Evolutionary conservation across 2,113 vertebrate genomes (phyloP).

Genomic region (Dermatemys mawii): DNA sequence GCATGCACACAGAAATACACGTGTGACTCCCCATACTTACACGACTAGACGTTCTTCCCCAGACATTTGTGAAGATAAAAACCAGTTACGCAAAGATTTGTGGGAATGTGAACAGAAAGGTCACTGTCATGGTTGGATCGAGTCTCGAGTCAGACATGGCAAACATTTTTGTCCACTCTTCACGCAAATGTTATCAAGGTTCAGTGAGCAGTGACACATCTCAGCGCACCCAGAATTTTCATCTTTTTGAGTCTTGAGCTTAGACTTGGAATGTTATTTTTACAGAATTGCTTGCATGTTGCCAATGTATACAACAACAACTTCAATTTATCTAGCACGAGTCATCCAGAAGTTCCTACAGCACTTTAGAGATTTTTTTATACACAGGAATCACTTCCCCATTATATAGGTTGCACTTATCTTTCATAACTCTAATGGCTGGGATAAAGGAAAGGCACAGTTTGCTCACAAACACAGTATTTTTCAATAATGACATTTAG

Average conservation of each 20-base stretch:
- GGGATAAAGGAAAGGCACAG: not conserved
- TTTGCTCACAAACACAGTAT: not conserved
- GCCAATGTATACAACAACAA: not conserved
- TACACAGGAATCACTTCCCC: not conserved
- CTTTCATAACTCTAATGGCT: not conserved
- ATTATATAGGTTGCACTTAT: not conserved
- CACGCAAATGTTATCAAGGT: not conserved
- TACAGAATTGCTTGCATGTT: not conserved
- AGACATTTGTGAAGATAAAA: slow-evolving; percentile 8
- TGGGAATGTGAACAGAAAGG: not conserved
- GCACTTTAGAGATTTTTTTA: not conserved
- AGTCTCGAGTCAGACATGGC: not conserved
- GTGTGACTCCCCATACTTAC: not conserved
- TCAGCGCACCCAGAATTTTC: not conserved
- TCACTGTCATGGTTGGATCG: not conserved
- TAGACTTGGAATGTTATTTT: not conserved
- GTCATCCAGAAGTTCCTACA: not conserved
- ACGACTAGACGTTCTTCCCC: not conserved
- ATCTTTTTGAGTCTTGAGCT: not conserved
- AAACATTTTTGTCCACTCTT: not conserved
- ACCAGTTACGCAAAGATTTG: not conserved
- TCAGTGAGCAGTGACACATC: not conserved
- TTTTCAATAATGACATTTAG: not conserved
- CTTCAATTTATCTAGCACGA: not conserved
- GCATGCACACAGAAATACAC: not conserved